A percentile compares a stretch with the other conserved stretches of the same genome.
Evolutionary conservation across 2,113 vertebrate genomes (phyloP).

Genomic region (Melanocharis versteri): DNA sequence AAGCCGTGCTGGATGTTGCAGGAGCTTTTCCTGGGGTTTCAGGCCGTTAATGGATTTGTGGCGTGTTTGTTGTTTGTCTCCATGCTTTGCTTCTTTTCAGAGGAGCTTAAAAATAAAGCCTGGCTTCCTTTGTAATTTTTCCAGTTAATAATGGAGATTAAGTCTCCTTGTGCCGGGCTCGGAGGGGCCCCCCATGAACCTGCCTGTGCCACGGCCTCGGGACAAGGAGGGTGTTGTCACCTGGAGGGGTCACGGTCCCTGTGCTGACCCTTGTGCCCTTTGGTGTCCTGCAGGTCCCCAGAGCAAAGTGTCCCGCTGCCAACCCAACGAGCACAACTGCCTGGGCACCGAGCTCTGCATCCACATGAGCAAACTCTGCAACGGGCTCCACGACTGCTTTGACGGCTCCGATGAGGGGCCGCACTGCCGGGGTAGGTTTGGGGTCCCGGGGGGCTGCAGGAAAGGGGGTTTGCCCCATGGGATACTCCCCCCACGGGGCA

Average conservation of each 20-base stretch:
- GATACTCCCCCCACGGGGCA: accelerated
- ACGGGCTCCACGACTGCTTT: constrained; percentile 83
- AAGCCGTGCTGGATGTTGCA: not conserved
- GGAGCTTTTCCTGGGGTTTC: not conserved
- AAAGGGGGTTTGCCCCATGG: accelerated
- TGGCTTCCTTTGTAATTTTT: not conserved
- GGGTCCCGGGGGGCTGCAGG: not conserved
- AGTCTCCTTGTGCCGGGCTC: not conserved
- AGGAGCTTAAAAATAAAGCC: constrained; percentile 38
- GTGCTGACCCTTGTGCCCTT: not conserved
- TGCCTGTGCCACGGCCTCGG: not conserved
- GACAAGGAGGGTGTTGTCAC: not conserved
- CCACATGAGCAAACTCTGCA: constrained; percentile 89
- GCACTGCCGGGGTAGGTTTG: constrained; percentile 85
- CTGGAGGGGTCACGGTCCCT: accelerated
- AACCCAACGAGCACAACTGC: constrained; percentile 90
- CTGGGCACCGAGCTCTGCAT: constrained; percentile 89
- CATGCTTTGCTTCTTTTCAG: not conserved
- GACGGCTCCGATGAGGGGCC: constrained; percentile 91
- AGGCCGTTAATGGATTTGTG: not conserved
- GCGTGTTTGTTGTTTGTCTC: constrained; percentile 2
- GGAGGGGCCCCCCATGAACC: not conserved
- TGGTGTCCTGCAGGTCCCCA: constrained; percentile 79
- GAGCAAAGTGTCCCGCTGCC: constrained; percentile 86
- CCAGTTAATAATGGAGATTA: constrained; percentile 37